A percentile compares a stretch with the other conserved stretches of the same genome.
Evolutionary conservation across 2,888 invertebrate species (phyloP).

Genomic region (Pachydiplax longipennis): DNA sequence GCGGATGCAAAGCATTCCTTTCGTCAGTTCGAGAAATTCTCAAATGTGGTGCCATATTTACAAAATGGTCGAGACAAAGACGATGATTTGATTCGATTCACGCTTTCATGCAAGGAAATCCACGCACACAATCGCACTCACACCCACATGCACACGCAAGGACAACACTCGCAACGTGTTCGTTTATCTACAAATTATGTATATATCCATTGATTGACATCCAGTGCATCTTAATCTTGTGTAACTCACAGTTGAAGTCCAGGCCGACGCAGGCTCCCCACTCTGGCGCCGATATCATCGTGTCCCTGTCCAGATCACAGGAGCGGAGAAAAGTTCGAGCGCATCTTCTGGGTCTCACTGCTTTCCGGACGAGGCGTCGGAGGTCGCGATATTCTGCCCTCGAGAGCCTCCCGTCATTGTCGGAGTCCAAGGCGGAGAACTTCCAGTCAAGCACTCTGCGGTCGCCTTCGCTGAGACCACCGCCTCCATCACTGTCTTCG

Average conservation of each 20-base stretch:
- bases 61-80: no score
- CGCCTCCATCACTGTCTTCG: conserved; percentile 60
- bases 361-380: conserved; percentile 82
- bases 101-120: neutral
- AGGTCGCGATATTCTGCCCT: conserved; percentile 84
- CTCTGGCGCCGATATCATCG: conserved; percentile 78
- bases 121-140: neutral
- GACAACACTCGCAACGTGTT: neutral
- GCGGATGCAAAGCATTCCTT: no score
- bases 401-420: conserved; percentile 79
- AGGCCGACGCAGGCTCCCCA: conserved; percentile 89
- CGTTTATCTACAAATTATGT: neutral
- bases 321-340: conserved; percentile 86
- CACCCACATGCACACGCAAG: neutral
- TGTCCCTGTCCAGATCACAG: conserved; percentile 86
- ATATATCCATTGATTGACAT: neutral
- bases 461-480: conserved; percentile 56
- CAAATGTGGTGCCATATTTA: no score
- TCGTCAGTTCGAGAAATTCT: no score
- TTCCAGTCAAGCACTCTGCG: conserved; percentile 84
- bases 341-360: conserved; percentile 88
- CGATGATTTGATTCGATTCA: no score
- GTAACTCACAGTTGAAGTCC: conserved; percentile 81
- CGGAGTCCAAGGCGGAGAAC: conserved; percentile 82
- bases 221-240: neutral